Conservation (phyloP, 2,797 vertebrate genomes). For the Bradypodion pumilum region DNA sequence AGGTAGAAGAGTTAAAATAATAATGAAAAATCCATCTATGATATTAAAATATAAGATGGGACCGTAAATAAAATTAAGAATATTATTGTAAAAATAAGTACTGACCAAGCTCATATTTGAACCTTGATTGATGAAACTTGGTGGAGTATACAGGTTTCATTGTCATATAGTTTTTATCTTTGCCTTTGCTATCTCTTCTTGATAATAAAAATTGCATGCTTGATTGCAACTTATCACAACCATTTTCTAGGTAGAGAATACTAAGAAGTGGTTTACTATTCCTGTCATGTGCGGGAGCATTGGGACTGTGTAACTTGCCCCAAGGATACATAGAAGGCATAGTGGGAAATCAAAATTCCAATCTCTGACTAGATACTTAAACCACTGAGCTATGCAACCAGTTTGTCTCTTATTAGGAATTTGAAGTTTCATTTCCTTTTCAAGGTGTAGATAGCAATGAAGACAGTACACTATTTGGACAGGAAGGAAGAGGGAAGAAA, state of each 20-base stretch:
- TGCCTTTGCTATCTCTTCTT: conserved; percentile 4
- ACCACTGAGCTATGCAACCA: too few relatives aligned
- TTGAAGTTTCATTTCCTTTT: conserved; percentile 47
- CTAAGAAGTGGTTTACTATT: too few relatives aligned
- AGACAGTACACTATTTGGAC: conserved; percentile 26
- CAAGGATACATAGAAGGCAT: too few relatives aligned
- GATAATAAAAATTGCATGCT: too few relatives aligned
- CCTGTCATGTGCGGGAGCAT: too few relatives aligned
- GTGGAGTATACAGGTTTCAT: not conserved
- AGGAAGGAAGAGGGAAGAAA: conserved; percentile 63
- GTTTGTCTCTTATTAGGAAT: conserved; percentile 37
- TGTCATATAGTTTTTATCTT: accelerated
- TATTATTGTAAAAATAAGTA: not conserved
- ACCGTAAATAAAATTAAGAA: not conserved
- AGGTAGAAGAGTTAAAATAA: not conserved
- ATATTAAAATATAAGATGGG: not conserved
- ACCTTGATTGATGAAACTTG: not conserved
- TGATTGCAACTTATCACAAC: too few relatives aligned
- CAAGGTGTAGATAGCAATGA: conserved; percentile 19
- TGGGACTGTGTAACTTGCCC: too few relatives aligned
- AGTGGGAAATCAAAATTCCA: too few relatives aligned
- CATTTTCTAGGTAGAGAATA: too few relatives aligned
- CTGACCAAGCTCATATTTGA: not conserved
- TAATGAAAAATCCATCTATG: not conserved
- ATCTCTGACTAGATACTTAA: too few relatives aligned